A percentile compares a stretch with the other conserved stretches of the same genome.
Conservation (phyloP, 1,140 invertebrate genomes). For the Agraylea sexmaculata region DNA sequence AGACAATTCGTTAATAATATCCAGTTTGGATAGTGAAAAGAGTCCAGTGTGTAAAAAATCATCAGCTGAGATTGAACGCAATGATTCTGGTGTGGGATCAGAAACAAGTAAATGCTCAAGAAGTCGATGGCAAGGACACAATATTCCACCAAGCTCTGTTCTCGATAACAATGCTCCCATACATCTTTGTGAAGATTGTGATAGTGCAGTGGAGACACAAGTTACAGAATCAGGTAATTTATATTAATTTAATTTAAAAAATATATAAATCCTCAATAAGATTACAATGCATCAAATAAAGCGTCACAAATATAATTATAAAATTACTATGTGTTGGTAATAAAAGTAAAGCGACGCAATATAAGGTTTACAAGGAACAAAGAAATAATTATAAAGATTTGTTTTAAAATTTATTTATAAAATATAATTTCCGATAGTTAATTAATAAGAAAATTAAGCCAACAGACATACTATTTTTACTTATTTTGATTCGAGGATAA, state of each 20-base stretch:
- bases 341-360: no score
- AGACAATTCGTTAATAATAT: slow-evolving; percentile 50
- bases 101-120: slow-evolving; percentile 82
- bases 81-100: slow-evolving; percentile 86
- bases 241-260: slow-evolving; percentile 5
- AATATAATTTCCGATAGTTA: no score
- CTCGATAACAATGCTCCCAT: slow-evolving; percentile 37
- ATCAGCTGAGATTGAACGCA: slow-evolving; percentile 65
- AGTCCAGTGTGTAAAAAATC: slow-evolving; percentile 38
- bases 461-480: no score
- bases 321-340: no score
- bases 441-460: no score
- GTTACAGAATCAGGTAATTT: slow-evolving; percentile 51
- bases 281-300: neutral
- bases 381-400: no score
- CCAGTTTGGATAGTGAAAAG: slow-evolving; percentile 42
- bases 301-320: no score
- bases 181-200: slow-evolving; percentile 66
- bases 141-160: slow-evolving; percentile 31
- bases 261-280: neutral
- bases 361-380: no score
- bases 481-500: no score
- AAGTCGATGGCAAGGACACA: slow-evolving; percentile 52
- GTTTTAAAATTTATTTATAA: no score
- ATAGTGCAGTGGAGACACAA: slow-evolving; percentile 56